These are phyloP conservation scores for Oreochromis tanganicae DNA, from an alignment of 2,113 vertebrate genomes.

Conservation along the genomic window DNA sequence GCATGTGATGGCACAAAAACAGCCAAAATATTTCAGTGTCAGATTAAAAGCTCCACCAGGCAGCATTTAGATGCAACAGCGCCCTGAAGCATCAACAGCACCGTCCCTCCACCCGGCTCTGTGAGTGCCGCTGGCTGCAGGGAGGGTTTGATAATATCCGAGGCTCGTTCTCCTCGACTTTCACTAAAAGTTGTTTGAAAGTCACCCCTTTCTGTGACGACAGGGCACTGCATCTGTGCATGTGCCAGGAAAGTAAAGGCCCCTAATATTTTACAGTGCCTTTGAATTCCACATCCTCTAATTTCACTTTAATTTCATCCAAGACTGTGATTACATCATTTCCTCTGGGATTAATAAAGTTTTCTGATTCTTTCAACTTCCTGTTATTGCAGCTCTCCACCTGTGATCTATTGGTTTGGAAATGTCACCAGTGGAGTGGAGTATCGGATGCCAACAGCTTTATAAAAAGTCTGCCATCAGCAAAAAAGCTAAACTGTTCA, in stretches of 20 bases:
- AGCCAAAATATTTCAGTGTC: not conserved
- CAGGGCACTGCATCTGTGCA: fast-evolving
- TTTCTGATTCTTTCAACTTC: not conserved
- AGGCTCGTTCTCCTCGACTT: not conserved
- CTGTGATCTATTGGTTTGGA: not conserved
- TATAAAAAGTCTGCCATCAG: not conserved
- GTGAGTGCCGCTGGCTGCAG: not conserved
- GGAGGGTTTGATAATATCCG: not conserved
- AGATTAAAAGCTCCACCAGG: not conserved
- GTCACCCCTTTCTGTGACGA: not conserved
- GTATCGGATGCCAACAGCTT: not conserved
- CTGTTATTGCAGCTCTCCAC: not conserved
- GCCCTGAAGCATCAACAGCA: not conserved
- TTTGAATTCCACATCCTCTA: not conserved
- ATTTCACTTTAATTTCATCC: not conserved
- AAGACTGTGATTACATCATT: not conserved
- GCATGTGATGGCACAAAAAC: not conserved
- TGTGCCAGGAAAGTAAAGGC: not conserved
- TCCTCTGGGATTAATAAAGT: not conserved
- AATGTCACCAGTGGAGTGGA: not conserved
- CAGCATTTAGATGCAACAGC: not conserved
- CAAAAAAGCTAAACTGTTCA: not conserved
- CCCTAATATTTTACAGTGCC: not conserved
- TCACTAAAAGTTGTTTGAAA: not conserved
- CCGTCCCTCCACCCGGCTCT: not conserved